Conservation (phyloP, 1,140 invertebrate species). For the Eupristina koningsbergeri region DNA sequence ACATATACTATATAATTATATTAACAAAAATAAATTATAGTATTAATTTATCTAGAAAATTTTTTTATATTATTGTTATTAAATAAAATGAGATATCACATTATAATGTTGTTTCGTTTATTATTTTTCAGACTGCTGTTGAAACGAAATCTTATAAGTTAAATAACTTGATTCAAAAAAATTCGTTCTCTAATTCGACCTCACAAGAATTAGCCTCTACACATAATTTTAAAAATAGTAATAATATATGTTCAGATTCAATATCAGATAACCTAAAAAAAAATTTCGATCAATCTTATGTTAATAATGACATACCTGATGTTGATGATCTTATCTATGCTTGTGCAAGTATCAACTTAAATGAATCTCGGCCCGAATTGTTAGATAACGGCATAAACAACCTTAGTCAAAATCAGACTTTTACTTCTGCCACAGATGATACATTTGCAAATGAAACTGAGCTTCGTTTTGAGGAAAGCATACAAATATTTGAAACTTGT, state of each 20-base stretch:
- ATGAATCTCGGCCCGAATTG: background rate
- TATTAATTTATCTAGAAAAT: too few relatives aligned
- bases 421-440: conserved; percentile 60
- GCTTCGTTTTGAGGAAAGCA: conserved; percentile 7
- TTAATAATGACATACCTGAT: conserved; percentile 57
- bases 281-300: conserved; percentile 55
- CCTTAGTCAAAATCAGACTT: conserved; percentile 62
- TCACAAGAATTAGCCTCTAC: conserved; percentile 62
- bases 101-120: too few relatives aligned
- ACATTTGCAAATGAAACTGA: conserved; percentile 23
- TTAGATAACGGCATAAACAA: conserved; percentile 36
- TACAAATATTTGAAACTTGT: conserved; percentile 39
- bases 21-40: too few relatives aligned
- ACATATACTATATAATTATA: too few relatives aligned
- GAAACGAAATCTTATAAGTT: conserved; percentile 52
- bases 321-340: conserved; percentile 62
- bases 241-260: conserved; percentile 58
- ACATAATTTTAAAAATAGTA: conserved; percentile 62
- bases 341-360: conserved; percentile 58
- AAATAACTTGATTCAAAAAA: conserved; percentile 49
- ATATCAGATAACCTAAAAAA: conserved; percentile 46
- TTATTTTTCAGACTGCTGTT: conserved; percentile 61
- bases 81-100: too few relatives aligned
- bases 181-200: conserved; percentile 64
- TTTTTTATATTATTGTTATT: too few relatives aligned